Evolutionary conservation across 2,888 invertebrate genomes (phyloP).

Genomic region (Drosophila merina): DNA sequence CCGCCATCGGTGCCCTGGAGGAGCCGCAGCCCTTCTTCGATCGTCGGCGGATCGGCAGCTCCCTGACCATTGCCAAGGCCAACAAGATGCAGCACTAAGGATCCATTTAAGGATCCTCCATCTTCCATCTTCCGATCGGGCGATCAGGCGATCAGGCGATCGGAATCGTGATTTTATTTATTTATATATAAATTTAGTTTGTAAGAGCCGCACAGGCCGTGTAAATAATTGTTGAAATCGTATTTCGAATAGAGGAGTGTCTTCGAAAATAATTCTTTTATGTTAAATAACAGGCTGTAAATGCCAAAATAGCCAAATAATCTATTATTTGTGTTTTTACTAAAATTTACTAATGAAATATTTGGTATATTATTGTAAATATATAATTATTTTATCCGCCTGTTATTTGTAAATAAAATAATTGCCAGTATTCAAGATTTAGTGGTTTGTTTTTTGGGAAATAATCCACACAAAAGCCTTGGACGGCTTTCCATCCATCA

Average conservation of each 20-base stretch:
- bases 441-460: no score
- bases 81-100: constrained; percentile 80
- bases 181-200: constrained; percentile 39
- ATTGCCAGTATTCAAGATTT: not conserved
- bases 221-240: constrained; percentile 16
- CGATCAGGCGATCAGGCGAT: no score
- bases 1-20: constrained; percentile 84
- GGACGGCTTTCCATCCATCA: no score
- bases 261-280: constrained; percentile 25
- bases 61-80: constrained; percentile 69
- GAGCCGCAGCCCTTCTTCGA: constrained; percentile 83
- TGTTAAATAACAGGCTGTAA: constrained; percentile 33
- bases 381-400: not conserved
- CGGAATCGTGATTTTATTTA: constrained; percentile 55
- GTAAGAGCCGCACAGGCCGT: constrained; percentile 2
- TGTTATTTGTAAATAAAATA: not conserved
- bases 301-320: constrained; percentile 18
- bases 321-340: not conserved
- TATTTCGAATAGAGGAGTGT: constrained; percentile 37
- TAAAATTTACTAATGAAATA: not conserved
- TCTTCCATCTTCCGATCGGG: no score
- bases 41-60: constrained; percentile 84
- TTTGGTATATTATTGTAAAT: not conserved
- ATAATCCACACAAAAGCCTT: no score
- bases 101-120: not conserved